Evolutionary conservation across 2,888 invertebrate genomes (phyloP), one percentile per base, ranked within the genome.

Genomic region (Linnaemya tessellans): DNA sequence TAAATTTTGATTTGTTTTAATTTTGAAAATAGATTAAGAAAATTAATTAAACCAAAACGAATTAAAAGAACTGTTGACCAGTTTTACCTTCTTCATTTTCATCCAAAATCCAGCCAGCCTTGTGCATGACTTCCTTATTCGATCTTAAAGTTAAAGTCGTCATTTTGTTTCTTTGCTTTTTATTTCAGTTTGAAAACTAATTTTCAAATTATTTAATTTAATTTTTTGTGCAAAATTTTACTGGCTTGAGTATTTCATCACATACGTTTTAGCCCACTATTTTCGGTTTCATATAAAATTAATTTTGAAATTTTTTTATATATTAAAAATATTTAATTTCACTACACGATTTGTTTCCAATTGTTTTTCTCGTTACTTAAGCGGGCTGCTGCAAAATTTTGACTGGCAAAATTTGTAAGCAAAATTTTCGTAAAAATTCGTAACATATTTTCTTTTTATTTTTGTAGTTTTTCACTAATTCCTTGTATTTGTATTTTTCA

Each of bases 21-120:
- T 13, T 54, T 25, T 4, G 15, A 56, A 8, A 56, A 51, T 30
- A 20, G 18, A 46, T 51, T 51, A 0, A 3, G 2, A 51, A 51
- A 51, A n/a, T 49, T 49, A 38, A 5, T 38, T 9, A 38, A 38
- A 38, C 8, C 1, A 38, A 38, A 18, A 1, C n/a, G 5, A 49
- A 49, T 18, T 18, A 7, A 13, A 13, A 13, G 13, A 43, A 43
- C 35, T 2, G 46, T 46, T 20, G 51, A 0, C 5, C 18, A 25
- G 4, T 25, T 70, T 71, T 86, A 91, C 91, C 91, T 87, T 91
- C 90, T 84, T 91, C 90, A 84, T 91, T 88, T 73, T 90, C 89
- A 80, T 90, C 90, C 58, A 91, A 89, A 74, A 90, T 91, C 91
- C 91, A 91, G 86, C 91, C 91, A 64, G 90, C 91, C 77, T 89